Base-by-base conservation (phyloP, 2,888 invertebrate species). In the Stenoptilia bipunctidactyla region DNA sequence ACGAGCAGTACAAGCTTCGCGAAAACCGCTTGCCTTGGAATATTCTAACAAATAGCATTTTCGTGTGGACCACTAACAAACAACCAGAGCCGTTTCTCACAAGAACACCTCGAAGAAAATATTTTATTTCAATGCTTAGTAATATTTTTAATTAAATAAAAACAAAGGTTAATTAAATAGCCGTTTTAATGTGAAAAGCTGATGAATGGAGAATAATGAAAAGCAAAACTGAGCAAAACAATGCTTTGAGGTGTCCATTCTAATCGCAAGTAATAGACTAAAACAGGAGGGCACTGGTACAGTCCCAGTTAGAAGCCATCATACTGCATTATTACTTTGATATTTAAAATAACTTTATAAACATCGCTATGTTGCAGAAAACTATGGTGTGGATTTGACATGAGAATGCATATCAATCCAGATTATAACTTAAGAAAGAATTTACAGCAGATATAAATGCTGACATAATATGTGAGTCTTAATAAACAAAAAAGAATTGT, bases 181-280 rank as follows among this genome's bases (percentile, higher is more conserved):
- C 10, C 30, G 2, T 30, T 45, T 45, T 37, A 55, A 56, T 50
- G 46, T 55, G 56, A 52, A 46, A 54, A 62, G 56, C 49, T 48
- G 20, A 20, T 20, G 20, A 20, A 20, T 5, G 8, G 27, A 45
- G 46, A 51, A 58, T 66, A 69, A 69, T 71, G 69, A 68, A 20
- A 66, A 66, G 59, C 50, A 56, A 62, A 65, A 70, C 67, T 66
- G 66, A 58, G 63, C 51, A 48, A 43, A 48, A 50, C 55, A 49
- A 56, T 52, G 59, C 66, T 61, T 65, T 62, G 56, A 58, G 66
- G 61, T 66, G 64, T 71, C 65, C 64, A 52, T 66, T 66, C 56
- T 66, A 65, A 69, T 66, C 64, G 60, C 52, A 52, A 55, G 53
- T 57, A 53, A 48, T 47, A 47, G 47, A 47, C 48, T 52, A 53